These are phyloP conservation scores for Urocolius indicus DNA, from an alignment of 2,113 vertebrate species.

Conservation along the genomic window DNA sequence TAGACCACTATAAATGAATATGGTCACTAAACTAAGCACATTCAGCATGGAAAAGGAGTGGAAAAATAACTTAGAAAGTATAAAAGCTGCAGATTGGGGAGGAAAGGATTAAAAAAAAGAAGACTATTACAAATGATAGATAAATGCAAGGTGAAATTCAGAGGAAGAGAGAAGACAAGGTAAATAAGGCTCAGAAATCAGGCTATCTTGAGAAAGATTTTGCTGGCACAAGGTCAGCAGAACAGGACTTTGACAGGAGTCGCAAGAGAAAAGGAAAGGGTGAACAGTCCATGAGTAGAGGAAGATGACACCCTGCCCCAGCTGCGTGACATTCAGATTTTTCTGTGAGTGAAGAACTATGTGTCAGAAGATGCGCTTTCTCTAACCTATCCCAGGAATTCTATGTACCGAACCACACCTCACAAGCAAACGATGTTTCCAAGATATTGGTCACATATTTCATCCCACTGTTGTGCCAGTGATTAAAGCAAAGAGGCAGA, in stretches of 20 bases:
- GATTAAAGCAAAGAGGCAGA: neutral
- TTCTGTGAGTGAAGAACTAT: neutral
- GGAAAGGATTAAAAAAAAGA: neutral
- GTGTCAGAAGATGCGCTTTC: neutral
- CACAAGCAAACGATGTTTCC: accelerated
- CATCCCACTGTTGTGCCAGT: accelerated
- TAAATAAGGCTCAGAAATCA: neutral
- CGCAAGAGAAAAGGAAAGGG: neutral
- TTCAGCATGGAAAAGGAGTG: neutral
- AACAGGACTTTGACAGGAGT: neutral
- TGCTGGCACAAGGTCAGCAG: neutral
- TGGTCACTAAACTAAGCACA: neutral
- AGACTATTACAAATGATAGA: neutral
- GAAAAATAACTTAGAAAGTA: neutral
- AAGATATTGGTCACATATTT: neutral
- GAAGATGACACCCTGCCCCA: neutral
- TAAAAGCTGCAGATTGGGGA: neutral
- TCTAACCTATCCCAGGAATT: neutral
- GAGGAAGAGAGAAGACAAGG: neutral
- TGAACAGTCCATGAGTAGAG: neutral
- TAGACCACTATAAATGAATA: neutral
- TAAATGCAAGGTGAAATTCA: neutral
- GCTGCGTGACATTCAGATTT: neutral
- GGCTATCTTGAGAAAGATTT: neutral
- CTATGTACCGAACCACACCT: neutral